Base-by-base conservation (phyloP, 2,113 vertebrate genomes). In the Scartelaos histophorus region DNA sequence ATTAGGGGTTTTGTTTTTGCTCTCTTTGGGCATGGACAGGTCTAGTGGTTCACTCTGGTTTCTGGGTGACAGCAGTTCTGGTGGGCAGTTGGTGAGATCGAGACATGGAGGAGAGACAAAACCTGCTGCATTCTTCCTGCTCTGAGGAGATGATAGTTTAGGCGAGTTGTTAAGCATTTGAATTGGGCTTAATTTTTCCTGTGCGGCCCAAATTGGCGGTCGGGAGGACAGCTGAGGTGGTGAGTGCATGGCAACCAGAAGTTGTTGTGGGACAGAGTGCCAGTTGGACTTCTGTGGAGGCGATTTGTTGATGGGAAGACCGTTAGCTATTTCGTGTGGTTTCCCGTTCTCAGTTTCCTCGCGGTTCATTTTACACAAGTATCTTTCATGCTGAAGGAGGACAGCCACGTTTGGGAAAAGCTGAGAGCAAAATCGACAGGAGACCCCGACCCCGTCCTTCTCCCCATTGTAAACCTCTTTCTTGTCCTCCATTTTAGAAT, bases 1-100 rank as follows among this genome's bases (percentile, higher is more conserved):
- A 1, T 88, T 90, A 5, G 75, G 69, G 24, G 66, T 75, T 73
- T 71, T 83, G 57, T 45, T 73, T 21, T 38, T 78, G 60, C 61
- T 64, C 3, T 77, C 85, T 24, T 82, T 95, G 29, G 93, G 94
- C 57, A 95, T 51, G 21, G 94, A 95, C 13, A 95, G 92, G 73
- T 95, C 94, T 65, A 95, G 82, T 13, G 94, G 94, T 72, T 95
- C 94, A 0, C 49, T 91, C 70, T 95, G 86, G 46, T 79, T 85
- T 5, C 76, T 73, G 46, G 89, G 87, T 0, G 88, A 85, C 5
- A 78, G 61, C 22, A 79, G 83, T 24, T 88, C 81, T 35, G 82
- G 79, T 13, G 86, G 80, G 61, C 82, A 80, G 65, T 69, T 29
- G n/a, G 88, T 86, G 74, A 92, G 87, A 60, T 93, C 88, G 1